Evolutionary conservation across 2,113 vertebrate genomes (phyloP).

Genomic region (Rhinopithecus roxellana): DNA sequence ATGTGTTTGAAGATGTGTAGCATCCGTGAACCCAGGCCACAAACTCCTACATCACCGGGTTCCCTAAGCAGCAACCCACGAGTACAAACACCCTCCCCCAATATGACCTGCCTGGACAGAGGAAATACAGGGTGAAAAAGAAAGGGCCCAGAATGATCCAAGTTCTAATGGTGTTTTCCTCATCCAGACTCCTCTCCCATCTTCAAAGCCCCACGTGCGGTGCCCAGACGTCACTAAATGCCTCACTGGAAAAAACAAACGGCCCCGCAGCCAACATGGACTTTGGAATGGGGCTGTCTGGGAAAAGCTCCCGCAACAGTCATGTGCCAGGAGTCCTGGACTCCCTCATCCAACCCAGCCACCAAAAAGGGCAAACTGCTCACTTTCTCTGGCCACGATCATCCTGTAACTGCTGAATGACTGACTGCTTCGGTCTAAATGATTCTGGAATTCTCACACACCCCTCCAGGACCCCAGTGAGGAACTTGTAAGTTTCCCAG

Average conservation of each 20-base stretch:
- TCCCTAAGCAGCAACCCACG: accelerated
- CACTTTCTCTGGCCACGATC: not conserved
- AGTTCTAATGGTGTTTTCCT: not conserved
- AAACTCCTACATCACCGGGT: not conserved
- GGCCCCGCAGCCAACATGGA: not conserved
- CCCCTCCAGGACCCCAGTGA: accelerated
- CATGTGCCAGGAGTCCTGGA: not conserved
- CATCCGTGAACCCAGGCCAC: accelerated
- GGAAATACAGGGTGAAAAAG: accelerated
- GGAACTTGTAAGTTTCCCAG: accelerated
- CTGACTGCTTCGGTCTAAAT: too few species aligned
- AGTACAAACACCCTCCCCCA: not conserved
- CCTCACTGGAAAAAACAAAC: not conserved
- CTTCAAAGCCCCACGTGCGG: not conserved
- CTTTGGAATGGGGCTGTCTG: accelerated
- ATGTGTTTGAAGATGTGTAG: accelerated
- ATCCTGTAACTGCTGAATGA: not conserved
- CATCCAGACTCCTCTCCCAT: not conserved
- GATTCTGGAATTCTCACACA: too few species aligned
- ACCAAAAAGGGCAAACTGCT: not conserved
- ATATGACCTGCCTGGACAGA: accelerated
- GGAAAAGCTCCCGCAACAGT: accelerated
- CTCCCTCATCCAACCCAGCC: not conserved
- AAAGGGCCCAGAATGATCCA: not conserved
- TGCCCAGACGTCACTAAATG: not conserved